Evolutionary conservation across 37 sponge, comb jelly and placozoan genomes (phyloP).

Genomic region (Axinella damicornis): DNA sequence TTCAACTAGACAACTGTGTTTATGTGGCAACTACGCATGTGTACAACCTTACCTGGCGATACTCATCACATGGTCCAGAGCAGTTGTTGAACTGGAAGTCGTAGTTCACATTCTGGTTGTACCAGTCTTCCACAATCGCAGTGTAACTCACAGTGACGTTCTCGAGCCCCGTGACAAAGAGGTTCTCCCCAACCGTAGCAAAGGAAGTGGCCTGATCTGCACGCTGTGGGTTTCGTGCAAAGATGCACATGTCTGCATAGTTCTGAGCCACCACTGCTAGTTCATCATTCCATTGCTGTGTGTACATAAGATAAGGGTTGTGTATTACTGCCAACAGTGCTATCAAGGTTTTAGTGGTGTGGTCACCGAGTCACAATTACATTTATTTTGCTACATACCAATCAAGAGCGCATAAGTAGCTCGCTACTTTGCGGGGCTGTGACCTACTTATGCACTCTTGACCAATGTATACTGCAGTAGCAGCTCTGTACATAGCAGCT

Average conservation of each 20-base stretch:
- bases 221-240: slow-evolving; percentile 28
- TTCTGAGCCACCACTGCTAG: slow-evolving; percentile 50
- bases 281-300: slow-evolving; percentile 46
- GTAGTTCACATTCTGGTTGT: not conserved
- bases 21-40: not conserved
- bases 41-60: slow-evolving; percentile 40
- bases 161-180: not conserved
- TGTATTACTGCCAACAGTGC: too few relatives aligned
- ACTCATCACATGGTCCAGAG: slow-evolving; percentile 4
- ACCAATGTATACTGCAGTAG: too few relatives aligned
- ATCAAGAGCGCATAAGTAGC: too few relatives aligned
- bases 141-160: not conserved
- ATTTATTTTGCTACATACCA: too few relatives aligned
- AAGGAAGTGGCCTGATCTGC: slow-evolving; percentile 24
- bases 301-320: too few relatives aligned
- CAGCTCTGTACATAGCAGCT: too few relatives aligned
- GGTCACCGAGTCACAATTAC: too few relatives aligned
- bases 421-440: too few relatives aligned
- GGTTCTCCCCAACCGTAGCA: slow-evolving; percentile 56
- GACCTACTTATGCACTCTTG: not conserved
- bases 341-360: too few relatives aligned
- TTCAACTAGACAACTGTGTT: too few relatives aligned
- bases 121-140: not conserved
- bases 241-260: slow-evolving; percentile 33
- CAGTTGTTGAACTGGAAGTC: slow-evolving; percentile 31